A percentile compares a stretch with the other conserved stretches of the same genome.
Evolutionary conservation across 2,113 vertebrate genomes (phyloP).

Genomic region (Sus scrofa): T2T-Sscrofa CM000830.6:19888501-19889000

Average conservation of each 20-base stretch:
- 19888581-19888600: neutral
- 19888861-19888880: constrained; percentile 11
- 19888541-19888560: constrained; percentile 5
- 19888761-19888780: neutral
- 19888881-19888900: constrained; percentile 31
- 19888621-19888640: constrained; percentile 5
- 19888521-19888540: constrained; percentile 25
- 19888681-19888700: constrained; percentile 22
- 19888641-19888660: constrained; percentile 53
- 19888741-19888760: constrained; percentile 14
- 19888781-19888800: neutral
- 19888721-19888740: constrained; percentile 27
- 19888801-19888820: constrained; percentile 14
- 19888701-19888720: constrained; percentile 43
- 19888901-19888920: constrained; percentile 33
- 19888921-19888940: constrained; percentile 32
- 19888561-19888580: neutral
- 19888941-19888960: constrained; percentile 54
- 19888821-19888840: neutral
- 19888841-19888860: neutral
- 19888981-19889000: constrained; percentile 55
- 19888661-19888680: constrained; percentile 48
- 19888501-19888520: neutral
- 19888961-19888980: constrained; percentile 62
- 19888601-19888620: constrained; percentile 10